A percentile compares a stretch with the other conserved stretches of the same genome.
Conservation (phyloP, 2,888 invertebrate species). For the Gymnoscelis rufifasciata region DNA sequence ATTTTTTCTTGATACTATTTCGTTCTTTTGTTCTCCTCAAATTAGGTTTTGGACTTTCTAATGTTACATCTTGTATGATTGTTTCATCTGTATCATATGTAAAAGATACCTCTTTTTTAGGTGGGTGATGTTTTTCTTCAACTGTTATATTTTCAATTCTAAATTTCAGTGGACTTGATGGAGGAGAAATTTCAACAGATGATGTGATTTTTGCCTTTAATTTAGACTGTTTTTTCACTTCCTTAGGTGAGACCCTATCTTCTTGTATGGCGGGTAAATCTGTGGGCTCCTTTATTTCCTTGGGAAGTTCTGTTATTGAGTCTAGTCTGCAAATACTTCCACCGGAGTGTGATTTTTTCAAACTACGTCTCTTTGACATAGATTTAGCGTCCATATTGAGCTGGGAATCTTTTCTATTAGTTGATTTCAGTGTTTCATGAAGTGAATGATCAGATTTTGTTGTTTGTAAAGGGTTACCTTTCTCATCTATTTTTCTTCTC, state of each 20-base stretch:
- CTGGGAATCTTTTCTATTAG: conserved; percentile 31
- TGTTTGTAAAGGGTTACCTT: conserved; percentile 51
- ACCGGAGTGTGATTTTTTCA: conserved; percentile 68
- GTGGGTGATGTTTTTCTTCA: conserved; percentile 69
- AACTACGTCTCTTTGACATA: conserved; percentile 50
- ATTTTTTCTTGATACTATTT: conserved; percentile 40
- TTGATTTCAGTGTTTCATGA: conserved; percentile 49
- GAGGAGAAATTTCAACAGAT: conserved; percentile 71
- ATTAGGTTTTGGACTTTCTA: conserved; percentile 24
- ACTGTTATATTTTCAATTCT: conserved; percentile 79
- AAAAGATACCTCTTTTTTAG: conserved; percentile 61
- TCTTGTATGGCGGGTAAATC: conserved; percentile 70
- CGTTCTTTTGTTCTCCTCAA: conserved; percentile 32
- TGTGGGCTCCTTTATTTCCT: conserved; percentile 35
- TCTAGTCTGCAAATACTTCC: conserved; percentile 64
- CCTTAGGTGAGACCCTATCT: conserved; percentile 50
- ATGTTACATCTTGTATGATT: conserved; percentile 24
- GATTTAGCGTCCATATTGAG: conserved; percentile 31
- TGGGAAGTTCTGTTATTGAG: conserved; percentile 68
- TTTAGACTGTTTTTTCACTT: conserved; percentile 48
- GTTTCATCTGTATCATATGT: conserved; percentile 51
- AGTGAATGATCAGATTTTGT: conserved; percentile 72
- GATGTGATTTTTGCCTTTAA: conserved; percentile 77
- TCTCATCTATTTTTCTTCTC: conserved; percentile 37
- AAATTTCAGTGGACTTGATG: conserved; percentile 72